Evolutionary conservation across 1,140 invertebrate genomes (phyloP), one percentile per base, ranked within the genome.

Genomic region (Caenorhabditis inopinata): DNA sequence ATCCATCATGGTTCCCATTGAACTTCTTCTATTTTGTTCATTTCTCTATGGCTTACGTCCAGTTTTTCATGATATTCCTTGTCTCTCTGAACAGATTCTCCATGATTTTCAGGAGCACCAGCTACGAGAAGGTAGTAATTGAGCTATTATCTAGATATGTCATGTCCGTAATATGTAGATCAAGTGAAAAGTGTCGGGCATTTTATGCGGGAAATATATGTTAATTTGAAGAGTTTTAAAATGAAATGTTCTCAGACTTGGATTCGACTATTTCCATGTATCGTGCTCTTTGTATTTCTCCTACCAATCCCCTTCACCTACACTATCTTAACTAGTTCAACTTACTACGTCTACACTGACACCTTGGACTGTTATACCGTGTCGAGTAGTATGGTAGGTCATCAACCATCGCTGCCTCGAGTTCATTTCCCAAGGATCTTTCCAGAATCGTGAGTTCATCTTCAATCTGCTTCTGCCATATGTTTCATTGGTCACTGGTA

Each of bases 51-150:
- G 58, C 58, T 9, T 68, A 68, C 38, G 12, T 42, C 7, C 58
- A 68, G 12, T 68, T 68, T 68, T 38, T 68, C 58, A 18, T 68
- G 32, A 68, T 68, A n/a, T 68, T 68, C 7, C n/a, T 68, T 9
- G 38, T 32, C 3, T 68, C 58, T 11, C 2, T 68, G n/a, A 68
- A 68, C 58, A 12, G 58, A 21, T 68, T 68, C 12, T 32, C 58
- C 6, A 68, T 68, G 58, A 68, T 68, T 42, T 42, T 68, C 23
- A 38, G 58, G 58, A 68, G 58, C 21, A 7, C 58, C 1, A 68
- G 32, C 12, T 68, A 68, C 38, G 58, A 68, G 12, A 68, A 68
- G 29, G 53, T 62, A n/a, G n/a, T n/a, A n/a, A n/a, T n/a, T n/a
- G n/a, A n/a, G n/a, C n/a, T n/a, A n/a, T n/a, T n/a, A n/a, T n/a